Evolutionary conservation across 2,113 vertebrate species (phyloP), one percentile per base, ranked within the genome.

Genomic region (Pseudolaguvia tuberculata): DNA sequence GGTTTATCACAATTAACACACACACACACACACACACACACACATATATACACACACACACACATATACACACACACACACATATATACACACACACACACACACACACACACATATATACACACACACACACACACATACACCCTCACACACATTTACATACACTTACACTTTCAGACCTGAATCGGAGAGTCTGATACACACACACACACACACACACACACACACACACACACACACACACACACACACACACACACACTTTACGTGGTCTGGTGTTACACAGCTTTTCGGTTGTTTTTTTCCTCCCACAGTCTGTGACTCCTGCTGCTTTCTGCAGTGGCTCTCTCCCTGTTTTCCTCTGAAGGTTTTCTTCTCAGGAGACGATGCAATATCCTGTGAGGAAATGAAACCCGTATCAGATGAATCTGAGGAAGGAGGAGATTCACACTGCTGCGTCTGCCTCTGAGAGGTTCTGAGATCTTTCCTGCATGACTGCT

Each of bases 301-400:
- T 79, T 78, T 81, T 45, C 15, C 58, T 21, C 15, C 27, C 70
- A 51, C 69, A 29, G 72, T 68, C 59, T 77, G 75, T 39, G 45
- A 48, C 35, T 47, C 65, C 62, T 50, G 21, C 58, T 10, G 8
- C 50, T 42, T 45, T 48, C 56, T 45, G 50, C 55, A 65, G 3
- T 21, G 23, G 23, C 68, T 63, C 13, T n/a, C 53, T 29, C 67
- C 39, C 75, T 69, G 66, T 73, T 73, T n/a, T 77, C 65, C 63
- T 55, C 47, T 71, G 78, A 83, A 31, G 42, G 25, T 45, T 48
- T 87, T 89, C 87, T 86, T 85, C 85, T 87, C 84, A 86, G 70
- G 70, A 79, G 76, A 70, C 83, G 83, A 88, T 85, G 86, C 85
- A 89, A 83, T 89, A 88, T 90, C 89, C 88, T 83, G 85, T 73